Evolutionary conservation across 2,888 invertebrate species (phyloP).

Genomic region (Micoletzkya japonica): DNA sequence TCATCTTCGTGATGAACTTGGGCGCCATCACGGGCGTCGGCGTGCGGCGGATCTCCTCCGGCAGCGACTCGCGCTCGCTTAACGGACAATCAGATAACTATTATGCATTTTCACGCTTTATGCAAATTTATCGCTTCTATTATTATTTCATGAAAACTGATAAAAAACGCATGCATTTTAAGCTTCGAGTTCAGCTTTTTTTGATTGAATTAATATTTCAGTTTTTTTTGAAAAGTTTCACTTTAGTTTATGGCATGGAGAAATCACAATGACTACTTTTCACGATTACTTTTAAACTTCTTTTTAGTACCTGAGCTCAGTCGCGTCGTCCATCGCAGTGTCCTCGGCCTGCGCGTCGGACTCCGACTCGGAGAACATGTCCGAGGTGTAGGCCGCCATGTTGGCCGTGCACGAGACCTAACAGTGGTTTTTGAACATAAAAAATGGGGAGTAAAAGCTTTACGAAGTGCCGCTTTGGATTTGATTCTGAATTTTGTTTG

Average conservation of each 20-base stretch:
- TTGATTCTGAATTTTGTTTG: slow-evolving; percentile 14
- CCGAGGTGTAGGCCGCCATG: slow-evolving; percentile 61
- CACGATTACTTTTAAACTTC: no score
- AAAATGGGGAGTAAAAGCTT: no score
- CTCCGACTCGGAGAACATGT: slow-evolving; percentile 61
- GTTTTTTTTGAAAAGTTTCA: slow-evolving; percentile 26
- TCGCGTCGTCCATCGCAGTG: slow-evolving; percentile 43
- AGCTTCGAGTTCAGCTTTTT: neutral
- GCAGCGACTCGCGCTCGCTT: slow-evolving; percentile 45
- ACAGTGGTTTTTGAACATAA: neutral
- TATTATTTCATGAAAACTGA: neutral
- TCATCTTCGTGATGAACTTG: slow-evolving; percentile 64
- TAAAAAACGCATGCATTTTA: neutral
- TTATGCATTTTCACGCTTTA: no score
- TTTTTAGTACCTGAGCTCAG: slow-evolving; percentile 25
- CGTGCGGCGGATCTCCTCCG: slow-evolving; percentile 58
- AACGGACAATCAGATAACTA: slow-evolving; percentile 24
- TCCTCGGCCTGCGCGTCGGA: slow-evolving; percentile 57
- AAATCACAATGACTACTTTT: no score
- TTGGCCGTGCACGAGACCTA: slow-evolving; percentile 61
- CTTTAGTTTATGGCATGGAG: neutral
- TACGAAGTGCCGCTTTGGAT: no score
- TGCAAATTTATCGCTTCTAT: no score
- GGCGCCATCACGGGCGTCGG: slow-evolving; percentile 64
- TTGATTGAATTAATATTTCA: slow-evolving; percentile 9